Base-by-base conservation (phyloP, 2,797 vertebrate genomes). In the Sciaenops ocellatus region DNA sequence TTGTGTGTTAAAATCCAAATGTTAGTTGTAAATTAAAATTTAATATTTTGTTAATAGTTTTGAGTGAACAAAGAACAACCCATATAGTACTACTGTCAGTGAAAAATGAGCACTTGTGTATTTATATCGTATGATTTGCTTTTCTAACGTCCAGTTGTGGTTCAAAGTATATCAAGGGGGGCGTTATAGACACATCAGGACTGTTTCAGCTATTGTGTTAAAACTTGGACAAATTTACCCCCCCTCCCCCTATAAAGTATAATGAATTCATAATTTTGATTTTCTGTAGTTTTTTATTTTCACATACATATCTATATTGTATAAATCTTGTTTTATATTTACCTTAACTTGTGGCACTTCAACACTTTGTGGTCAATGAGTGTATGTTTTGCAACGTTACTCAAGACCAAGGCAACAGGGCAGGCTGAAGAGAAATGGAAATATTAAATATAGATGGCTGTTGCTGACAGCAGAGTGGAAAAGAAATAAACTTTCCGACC, bases 371-470 rank as follows among this genome's bases (percentile, higher is more conserved):
- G 34, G 44, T 60, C 28, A 63, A 50, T 48, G 42, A 66, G 44
- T 67, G 30, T 41, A 22, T 26, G 22, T 65, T 77, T 69, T 80
- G 55, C 41, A 74, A 46, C 2, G 11, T 80, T 72, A 75, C 61
- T 56, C 38, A 38, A 30, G 68, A 65, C 30, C 71, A 69, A 63
- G 72, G 73, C 67, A 84, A 68, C 44, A 72, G 76, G 66, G 55
- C 68, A 76, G 76, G 72, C 78, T 73, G 41, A 52, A 69, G 73
- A 41, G 75, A 88, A 86, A 84, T 83, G 65, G 73, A 81, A 85
- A 81, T 87, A 87, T 89, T 85, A 90, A 87, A 89, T 86, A 91
- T 87, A 90, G 80, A 90, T 88, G 73, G 59, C 76, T 60, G 73
- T 55, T 90, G 73, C 84, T 88, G 91, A 88, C 90, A 91, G 89